Evolutionary conservation across 2,888 invertebrate genomes (phyloP).

Genomic region (Nasonia oneida): DNA sequence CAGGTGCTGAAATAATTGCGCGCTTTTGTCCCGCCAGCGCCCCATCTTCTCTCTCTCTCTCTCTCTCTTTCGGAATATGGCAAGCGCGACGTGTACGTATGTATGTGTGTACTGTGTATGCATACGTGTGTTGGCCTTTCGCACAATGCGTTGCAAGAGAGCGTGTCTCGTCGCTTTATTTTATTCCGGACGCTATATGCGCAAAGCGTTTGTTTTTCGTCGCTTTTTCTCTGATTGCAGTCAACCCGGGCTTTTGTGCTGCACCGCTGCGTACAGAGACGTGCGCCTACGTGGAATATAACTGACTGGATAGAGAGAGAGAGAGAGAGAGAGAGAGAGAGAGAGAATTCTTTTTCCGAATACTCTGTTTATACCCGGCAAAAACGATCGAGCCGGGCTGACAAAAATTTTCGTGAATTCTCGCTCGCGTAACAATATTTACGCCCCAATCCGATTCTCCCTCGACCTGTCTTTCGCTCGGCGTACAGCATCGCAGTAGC

Average conservation of each 20-base stretch:
- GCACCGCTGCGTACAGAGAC: not conserved
- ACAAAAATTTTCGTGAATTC: too few relatives aligned
- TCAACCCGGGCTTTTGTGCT: not conserved
- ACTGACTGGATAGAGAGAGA: not conserved
- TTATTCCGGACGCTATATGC: conserved; percentile 18
- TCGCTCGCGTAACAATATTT: not conserved
- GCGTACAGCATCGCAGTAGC: too few relatives aligned
- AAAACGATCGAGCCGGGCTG: too few relatives aligned
- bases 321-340: too few relatives aligned
- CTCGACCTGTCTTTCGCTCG: not conserved
- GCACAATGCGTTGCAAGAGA: conserved; percentile 36
- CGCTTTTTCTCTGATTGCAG: conserved; percentile 50
- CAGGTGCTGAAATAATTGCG: conserved; percentile 65
- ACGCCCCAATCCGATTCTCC: not conserved
- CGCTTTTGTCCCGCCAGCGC: conserved; percentile 57
- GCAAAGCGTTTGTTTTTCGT: conserved; percentile 35
- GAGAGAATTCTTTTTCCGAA: not conserved
- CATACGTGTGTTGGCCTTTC: not conserved
- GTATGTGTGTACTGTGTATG: not conserved
- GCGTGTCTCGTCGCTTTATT: conserved; percentile 46
- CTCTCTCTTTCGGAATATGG: conserved; percentile 5
- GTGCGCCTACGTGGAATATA: not conserved
- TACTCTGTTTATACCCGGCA: not conserved
- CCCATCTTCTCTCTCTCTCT: conserved; percentile 37
- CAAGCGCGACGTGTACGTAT: not conserved